These are phyloP conservation scores for Symphodus melops DNA, from an alignment of 2,113 vertebrate genomes.

Conservation along the genomic window DNA sequence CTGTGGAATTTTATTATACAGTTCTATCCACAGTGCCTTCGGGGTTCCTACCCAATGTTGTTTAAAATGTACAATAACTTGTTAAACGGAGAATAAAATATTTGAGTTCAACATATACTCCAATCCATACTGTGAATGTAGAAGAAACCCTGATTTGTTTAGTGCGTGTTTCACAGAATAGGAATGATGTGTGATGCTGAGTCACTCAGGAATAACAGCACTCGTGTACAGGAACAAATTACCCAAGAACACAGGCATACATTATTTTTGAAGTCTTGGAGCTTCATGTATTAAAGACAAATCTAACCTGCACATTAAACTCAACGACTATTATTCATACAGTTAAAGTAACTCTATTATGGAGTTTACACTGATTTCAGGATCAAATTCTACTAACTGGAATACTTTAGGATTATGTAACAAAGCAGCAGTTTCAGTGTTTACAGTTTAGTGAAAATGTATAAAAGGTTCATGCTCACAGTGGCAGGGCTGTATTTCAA, in stretches of 20 bases:
- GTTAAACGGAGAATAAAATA: too few species aligned
- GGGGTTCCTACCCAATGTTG: too few species aligned
- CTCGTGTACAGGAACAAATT: constrained; percentile 7
- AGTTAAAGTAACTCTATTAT: not conserved
- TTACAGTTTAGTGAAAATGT: too few species aligned
- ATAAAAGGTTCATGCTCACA: not conserved
- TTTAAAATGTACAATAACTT: too few species aligned
- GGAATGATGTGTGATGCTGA: constrained; percentile 3
- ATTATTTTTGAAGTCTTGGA: too few species aligned
- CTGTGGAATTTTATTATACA: too few species aligned
- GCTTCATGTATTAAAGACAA: not conserved
- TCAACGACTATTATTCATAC: not conserved
- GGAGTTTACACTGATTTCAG: not conserved
- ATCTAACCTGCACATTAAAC: not conserved
- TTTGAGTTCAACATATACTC: too few species aligned
- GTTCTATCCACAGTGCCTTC: too few species aligned
- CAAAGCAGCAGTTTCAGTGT: too few species aligned
- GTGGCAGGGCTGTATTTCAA: not conserved
- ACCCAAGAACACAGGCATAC: not conserved
- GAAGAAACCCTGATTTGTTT: constrained; percentile 15
- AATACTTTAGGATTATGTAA: too few species aligned
- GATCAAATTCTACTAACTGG: not conserved
- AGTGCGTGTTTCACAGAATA: not conserved
- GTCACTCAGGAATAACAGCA: not conserved
- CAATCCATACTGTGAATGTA: not conserved